Evolutionary conservation across 2,113 vertebrate species (phyloP).

Genomic region (Hippocampus mohnikei): DNA sequence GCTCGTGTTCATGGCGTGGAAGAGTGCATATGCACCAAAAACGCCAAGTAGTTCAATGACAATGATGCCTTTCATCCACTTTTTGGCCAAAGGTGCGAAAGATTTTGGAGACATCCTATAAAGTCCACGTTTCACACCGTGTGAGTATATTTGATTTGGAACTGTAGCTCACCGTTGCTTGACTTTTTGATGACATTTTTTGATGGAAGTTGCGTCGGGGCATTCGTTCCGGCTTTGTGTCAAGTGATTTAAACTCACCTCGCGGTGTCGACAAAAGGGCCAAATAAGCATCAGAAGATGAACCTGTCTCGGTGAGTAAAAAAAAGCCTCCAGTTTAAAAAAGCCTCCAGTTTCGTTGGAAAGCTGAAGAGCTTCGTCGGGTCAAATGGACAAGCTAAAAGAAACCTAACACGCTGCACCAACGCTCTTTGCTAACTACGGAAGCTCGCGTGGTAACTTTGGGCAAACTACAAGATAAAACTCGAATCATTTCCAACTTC

Average conservation of each 20-base stretch:
- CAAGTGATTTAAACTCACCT: not conserved
- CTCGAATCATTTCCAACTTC: not conserved
- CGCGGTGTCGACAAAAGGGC: not conserved
- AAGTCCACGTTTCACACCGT: no score
- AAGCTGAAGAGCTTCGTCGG: not conserved
- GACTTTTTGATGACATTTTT: not conserved
- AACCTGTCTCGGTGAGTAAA: not conserved
- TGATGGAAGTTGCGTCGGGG: no score
- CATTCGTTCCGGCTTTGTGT: no score
- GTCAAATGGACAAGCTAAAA: not conserved
- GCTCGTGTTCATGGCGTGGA: conserved; percentile 67
- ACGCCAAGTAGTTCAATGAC: conserved; percentile 66
- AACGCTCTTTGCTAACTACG: not conserved
- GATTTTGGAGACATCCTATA: conserved; percentile 49
- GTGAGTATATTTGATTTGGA: no score
- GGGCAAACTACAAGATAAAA: not conserved
- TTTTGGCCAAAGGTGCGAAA: conserved; percentile 47
- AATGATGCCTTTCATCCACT: conserved; percentile 67
- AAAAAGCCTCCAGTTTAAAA: not conserved
- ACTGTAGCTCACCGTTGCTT: not conserved
- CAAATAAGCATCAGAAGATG: not conserved
- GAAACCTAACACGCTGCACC: not conserved
- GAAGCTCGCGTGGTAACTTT: not conserved
- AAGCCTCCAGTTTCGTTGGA: not conserved
- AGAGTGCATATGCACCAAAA: conserved; percentile 65